Evolutionary conservation across 2,113 vertebrate species (phyloP).

Genomic region (Cavia porcellus): DNA sequence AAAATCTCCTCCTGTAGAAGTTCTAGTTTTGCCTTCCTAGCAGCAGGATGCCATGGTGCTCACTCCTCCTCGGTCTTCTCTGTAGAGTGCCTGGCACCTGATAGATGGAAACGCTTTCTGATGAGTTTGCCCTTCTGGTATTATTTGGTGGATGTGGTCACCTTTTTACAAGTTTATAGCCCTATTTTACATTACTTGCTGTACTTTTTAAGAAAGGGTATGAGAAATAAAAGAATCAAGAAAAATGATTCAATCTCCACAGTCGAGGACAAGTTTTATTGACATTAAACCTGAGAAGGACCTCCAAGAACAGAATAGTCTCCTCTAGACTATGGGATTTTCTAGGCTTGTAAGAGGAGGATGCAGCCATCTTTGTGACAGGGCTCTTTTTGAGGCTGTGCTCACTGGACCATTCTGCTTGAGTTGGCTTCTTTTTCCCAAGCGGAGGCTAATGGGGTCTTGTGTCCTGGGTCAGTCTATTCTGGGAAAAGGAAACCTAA

Average conservation of each 20-base stretch:
- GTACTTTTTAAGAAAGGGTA: not conserved
- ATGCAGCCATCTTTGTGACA: not conserved
- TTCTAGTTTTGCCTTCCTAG: not conserved
- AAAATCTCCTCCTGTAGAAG: not conserved
- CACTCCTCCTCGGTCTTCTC: slow-evolving; percentile 11
- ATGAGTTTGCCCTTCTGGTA: slow-evolving; percentile 24
- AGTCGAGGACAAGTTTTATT: not conserved
- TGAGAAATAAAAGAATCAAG: not conserved
- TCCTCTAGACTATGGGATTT: not conserved
- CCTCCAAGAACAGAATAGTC: not conserved
- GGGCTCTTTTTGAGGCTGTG: not conserved
- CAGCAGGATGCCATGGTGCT: not conserved
- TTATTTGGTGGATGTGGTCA: not conserved
- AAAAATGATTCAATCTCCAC: not conserved
- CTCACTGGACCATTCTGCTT: not conserved
- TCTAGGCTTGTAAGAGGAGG: not conserved
- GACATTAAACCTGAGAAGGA: not conserved
- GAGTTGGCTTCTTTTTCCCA: not conserved
- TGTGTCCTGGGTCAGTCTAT: not conserved
- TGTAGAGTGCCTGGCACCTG: not conserved
- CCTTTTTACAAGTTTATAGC: not conserved
- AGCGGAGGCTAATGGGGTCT: not conserved
- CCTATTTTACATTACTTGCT: slow-evolving; percentile 1
- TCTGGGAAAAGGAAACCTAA: not conserved
- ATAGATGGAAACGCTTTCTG: not conserved